Evolutionary conservation across 92 coral and sea anemone species (phyloP).

Genomic region (Palythoa grandiflora): DNA sequence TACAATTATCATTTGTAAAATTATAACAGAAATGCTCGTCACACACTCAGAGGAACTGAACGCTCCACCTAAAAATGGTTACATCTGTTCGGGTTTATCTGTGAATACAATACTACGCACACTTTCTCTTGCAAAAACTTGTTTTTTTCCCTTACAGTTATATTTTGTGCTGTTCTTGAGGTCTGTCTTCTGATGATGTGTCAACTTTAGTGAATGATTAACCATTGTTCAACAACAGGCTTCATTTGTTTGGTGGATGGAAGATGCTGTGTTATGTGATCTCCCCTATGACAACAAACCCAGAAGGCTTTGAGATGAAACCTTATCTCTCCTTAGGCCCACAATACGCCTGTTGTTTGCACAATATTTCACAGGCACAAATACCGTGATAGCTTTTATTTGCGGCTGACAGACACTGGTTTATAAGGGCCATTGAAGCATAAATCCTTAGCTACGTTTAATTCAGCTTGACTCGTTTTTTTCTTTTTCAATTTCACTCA

Average conservation of each 20-base stretch:
- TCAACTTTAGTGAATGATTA: slow-evolving; percentile 14
- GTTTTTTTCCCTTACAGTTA: neutral
- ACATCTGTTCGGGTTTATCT: neutral
- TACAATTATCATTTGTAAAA: neutral
- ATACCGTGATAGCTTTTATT: slow-evolving; percentile 35
- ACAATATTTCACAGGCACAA: slow-evolving; percentile 13
- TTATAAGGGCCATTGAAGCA: slow-evolving; percentile 35
- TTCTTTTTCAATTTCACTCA: neutral
- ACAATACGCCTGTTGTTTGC: slow-evolving; percentile 45
- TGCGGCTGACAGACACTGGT: slow-evolving; percentile 22
- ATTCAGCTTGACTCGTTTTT: neutral
- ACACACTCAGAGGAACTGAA: neutral
- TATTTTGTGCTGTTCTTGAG: neutral
- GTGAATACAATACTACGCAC: neutral
- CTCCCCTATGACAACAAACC: slow-evolving; percentile 26
- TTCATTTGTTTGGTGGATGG: slow-evolving; percentile 23
- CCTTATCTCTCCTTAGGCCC: slow-evolving; percentile 15
- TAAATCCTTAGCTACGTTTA: slow-evolving; percentile 23
- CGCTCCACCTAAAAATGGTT: neutral
- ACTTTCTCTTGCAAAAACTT: neutral
- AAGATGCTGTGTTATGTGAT: slow-evolving; percentile 20
- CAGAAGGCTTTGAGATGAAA: slow-evolving; percentile 34
- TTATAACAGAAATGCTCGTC: neutral
- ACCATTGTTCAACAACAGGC: slow-evolving; percentile 46
- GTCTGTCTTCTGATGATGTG: slow-evolving; percentile 9